Base-by-base conservation (phyloP, 2,797 vertebrate species). In the Channallabes apus region DNA sequence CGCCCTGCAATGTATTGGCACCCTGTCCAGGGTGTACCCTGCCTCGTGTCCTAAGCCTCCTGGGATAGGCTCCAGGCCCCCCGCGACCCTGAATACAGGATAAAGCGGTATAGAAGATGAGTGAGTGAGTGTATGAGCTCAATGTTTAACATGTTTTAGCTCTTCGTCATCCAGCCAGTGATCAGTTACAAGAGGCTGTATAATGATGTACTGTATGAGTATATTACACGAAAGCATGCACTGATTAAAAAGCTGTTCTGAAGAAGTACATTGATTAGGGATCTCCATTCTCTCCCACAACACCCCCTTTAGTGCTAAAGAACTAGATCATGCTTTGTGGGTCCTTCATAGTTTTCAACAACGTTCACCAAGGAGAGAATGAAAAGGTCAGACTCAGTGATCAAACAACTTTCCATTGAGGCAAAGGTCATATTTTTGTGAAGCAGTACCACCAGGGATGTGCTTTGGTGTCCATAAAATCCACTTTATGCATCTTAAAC, bases 331-430 rank as follows among this genome's bases (percentile, higher is more conserved):
- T 11, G 24, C 76, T 38, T 29, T 6, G 24, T 6, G 76, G 29
- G 12, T 27, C 15, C 14, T 73, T 75, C 72, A 75, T 54, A 75
- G 41, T 29, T 54, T 54, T 75, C 72, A 17, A 20, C 9, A 22
- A 35, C 35, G 17, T 59, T 77, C 22, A 38, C 35, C 1, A 22
- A 17, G n/a, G 79, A 81, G 62, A 54, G 67, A 67, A 81, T 67
- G 41, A 54, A 81, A 81, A 51, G 62, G 79, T 67, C 79, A 81
- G 29, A 29, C 12, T 32, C 54, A 54, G 29, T n/a, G 32, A 61
- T 59, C 56, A 78, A 78, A 79, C 22, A n/a, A 9, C 59, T 62
- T 79, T 38, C 29, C 56, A 61, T 78, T 22, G 76, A 78, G 76
- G 29, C 29, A 61, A 78, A 78, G 76, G 76, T 78, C 76, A 78